Base-by-base conservation (phyloP, 2,113 vertebrate genomes). In the Nerophis ophidion region DNA sequence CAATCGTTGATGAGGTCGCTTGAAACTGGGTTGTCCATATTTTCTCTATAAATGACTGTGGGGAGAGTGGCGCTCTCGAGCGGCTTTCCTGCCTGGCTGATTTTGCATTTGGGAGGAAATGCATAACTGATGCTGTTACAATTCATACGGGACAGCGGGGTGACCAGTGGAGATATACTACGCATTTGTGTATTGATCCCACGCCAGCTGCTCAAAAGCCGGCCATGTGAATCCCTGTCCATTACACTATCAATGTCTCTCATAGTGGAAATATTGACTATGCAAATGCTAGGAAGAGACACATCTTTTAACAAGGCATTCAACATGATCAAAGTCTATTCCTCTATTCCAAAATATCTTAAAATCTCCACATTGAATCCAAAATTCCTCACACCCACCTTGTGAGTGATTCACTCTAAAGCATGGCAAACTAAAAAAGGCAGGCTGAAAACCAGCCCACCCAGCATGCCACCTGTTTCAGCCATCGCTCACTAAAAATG, bases 391-490 rank as follows among this genome's bases (percentile, higher is more conserved):
- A 13, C 38, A 56, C 54, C 8, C 11, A 56, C 9, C 15, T 10
- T 17, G 10, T 19, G 13, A 42, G 9, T 42, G n/a, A 56, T 40
- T 42, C 38, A 56, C 14, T 44, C 36, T 26, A 14, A 19, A 40
- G 36, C 16, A 56, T 11, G 16, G 13, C 54, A 56, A 42, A 44
- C 15, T 19, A 42, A 56, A 42, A 56, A 56, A 42, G 10, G n/a
- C 9, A 12, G 7, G 7, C 38, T 56, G n/a, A 17, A 12, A 7
- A 19, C n/a, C 54, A 56, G n/a, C 38, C 36, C 54, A 56, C 54
- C 35, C 10, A 56, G 54, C 54, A 56, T 13, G 16, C 54, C 38
- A 56, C 54, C 38, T 19, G 54, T 5, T 56, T 7, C 16, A 56
- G 36, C 33, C 36, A 56, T 10, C 54, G 34, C 50, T 52, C 10